These are phyloP conservation scores for Glaucidium brasilianum DNA, from an alignment of 2,113 vertebrate species.

Conservation along the genomic window DNA sequence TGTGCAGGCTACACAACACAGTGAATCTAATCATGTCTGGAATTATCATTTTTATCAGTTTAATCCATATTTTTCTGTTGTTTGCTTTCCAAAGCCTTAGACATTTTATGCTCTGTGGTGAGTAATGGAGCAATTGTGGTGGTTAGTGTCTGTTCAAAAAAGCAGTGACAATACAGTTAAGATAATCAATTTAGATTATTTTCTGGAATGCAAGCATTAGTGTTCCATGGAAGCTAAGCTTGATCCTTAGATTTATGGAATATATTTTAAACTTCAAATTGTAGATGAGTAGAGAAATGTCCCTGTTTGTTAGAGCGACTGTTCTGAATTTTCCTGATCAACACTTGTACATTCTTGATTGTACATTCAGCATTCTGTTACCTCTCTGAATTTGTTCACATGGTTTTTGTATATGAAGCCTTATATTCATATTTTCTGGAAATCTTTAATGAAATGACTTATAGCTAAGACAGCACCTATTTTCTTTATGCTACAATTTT, in stretches of 20 bases:
- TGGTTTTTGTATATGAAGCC: not conserved
- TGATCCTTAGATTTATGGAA: conserved; percentile 35
- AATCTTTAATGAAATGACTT: not conserved
- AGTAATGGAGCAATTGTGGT: conserved; percentile 64
- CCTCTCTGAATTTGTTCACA: not conserved
- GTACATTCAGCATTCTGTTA: not conserved
- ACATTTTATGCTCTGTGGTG: conserved; percentile 33
- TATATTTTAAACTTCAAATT: conserved; percentile 29
- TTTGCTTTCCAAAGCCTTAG: conserved; percentile 64
- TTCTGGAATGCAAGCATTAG: conserved; percentile 55
- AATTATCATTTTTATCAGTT: conserved; percentile 76
- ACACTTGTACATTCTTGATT: not conserved
- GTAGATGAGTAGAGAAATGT: not conserved
- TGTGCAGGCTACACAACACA: conserved; percentile 69
- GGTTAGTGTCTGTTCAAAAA: conserved; percentile 4
- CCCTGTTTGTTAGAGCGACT: not conserved
- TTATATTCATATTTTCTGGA: not conserved
- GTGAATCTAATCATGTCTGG: conserved; percentile 76
- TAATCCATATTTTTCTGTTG: conserved; percentile 75
- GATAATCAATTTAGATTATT: conserved; percentile 66
- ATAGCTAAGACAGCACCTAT: not conserved
- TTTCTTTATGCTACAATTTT: not conserved
- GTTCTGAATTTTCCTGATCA: not conserved
- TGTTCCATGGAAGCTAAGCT: conserved; percentile 21
- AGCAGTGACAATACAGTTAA: conserved; percentile 54